Percentiles rank a stretch among this genome's conserved stretches.
Conservation (phyloP, 2,797 vertebrate species). For the Gallinago stenura region DNA sequence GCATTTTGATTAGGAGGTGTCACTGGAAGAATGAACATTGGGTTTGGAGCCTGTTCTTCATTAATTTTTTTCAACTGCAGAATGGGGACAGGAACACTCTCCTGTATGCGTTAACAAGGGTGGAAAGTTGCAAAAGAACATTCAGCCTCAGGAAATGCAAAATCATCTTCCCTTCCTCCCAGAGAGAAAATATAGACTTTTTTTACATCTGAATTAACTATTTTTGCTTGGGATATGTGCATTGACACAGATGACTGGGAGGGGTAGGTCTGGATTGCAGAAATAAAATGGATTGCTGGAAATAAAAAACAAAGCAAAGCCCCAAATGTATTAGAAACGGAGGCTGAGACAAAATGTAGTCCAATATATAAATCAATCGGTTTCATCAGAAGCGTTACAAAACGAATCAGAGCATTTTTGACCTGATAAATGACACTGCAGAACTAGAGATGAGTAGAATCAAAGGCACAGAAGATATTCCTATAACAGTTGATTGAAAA, state of each 20-base stretch:
- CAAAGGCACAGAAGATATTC: neutral
- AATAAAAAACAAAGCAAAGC: neutral
- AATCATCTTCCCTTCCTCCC: neutral
- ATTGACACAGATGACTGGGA: neutral
- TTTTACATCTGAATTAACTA: neutral
- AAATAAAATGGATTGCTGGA: neutral
- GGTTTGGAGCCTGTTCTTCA: neutral
- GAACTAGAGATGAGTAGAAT: neutral
- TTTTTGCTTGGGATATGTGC: neutral
- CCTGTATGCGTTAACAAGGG: neutral
- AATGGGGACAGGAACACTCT: neutral
- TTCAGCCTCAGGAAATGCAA: neutral
- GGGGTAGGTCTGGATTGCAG: neutral
- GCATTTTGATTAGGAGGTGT: slow-evolving; percentile 12
- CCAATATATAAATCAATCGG: neutral
- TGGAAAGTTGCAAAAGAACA: neutral
- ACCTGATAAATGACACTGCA: neutral
- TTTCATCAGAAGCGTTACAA: neutral
- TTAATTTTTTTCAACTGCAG: neutral
- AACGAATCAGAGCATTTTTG: neutral
- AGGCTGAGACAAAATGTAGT: neutral
- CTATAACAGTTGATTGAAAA: neutral
- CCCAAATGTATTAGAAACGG: neutral
- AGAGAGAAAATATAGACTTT: neutral
- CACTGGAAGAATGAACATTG: neutral